These are phyloP conservation scores for Tyrophagus putrescentiae DNA, from an alignment of 1,140 invertebrate species.

Conservation along the genomic window DNA sequence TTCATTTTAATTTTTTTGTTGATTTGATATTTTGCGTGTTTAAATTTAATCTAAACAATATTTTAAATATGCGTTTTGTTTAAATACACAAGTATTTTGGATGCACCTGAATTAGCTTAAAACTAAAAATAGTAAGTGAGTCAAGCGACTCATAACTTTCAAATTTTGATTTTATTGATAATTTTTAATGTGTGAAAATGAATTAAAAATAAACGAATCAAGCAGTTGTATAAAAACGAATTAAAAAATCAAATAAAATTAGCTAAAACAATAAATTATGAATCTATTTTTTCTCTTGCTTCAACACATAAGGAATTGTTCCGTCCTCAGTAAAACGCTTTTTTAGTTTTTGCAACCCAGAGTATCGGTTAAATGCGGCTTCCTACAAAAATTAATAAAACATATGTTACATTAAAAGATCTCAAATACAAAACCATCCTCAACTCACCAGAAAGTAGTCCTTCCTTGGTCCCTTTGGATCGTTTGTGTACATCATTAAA, in stretches of 20 bases:
- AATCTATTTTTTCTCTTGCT: too few relatives aligned
- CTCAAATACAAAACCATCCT: neutral
- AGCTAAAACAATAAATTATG: too few relatives aligned
- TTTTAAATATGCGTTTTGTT: neutral
- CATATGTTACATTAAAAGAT: neutral
- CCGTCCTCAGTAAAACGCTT: constrained; percentile 6
- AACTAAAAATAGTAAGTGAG: neutral
- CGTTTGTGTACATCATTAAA: constrained; percentile 3
- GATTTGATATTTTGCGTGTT: neutral
- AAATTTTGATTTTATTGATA: neutral
- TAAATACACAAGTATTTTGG: neutral
- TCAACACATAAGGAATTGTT: too few relatives aligned
- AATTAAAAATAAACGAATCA: neutral
- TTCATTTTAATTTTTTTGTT: neutral
- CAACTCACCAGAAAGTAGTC: constrained; percentile 12
- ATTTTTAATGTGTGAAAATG: neutral
- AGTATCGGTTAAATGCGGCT: neutral
- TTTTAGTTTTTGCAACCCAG: neutral
- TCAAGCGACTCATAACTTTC: neutral
- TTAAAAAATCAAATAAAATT: too few relatives aligned
- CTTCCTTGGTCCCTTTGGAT: neutral
- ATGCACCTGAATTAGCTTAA: neutral
- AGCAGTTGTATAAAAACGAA: too few relatives aligned
- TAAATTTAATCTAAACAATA: neutral
- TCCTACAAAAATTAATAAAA: neutral